Conservation (phyloP, 2,113 vertebrate species). For the Recurvirostra avosetta region DNA sequence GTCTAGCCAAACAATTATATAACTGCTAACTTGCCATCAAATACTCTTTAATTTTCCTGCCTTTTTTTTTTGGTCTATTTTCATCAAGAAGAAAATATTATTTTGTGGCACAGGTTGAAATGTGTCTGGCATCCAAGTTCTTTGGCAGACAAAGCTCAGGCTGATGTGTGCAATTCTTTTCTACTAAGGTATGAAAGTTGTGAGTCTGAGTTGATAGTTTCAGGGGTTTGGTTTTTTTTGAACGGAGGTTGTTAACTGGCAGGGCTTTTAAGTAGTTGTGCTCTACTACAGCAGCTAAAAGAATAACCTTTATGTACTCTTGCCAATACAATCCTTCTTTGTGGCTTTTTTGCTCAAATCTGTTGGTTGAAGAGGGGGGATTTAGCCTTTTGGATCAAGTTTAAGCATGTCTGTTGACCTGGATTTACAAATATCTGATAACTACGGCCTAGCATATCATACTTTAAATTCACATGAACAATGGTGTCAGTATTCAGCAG, state of each 20-base stretch:
- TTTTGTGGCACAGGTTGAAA: background rate
- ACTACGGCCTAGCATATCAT: background rate
- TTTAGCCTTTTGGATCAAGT: background rate
- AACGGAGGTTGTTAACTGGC: background rate
- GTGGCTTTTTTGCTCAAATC: background rate
- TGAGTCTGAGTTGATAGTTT: background rate
- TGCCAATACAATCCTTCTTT: background rate
- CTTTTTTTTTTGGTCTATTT: background rate
- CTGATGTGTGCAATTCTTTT: background rate
- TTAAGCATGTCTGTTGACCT: background rate
- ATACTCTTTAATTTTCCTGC: background rate
- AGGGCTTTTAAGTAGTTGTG: background rate
- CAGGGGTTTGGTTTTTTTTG: background rate
- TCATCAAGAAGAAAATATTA: background rate
- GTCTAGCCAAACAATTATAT: background rate
- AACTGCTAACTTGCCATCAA: background rate
- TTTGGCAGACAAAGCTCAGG: background rate
- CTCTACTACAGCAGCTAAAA: background rate
- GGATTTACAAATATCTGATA: background rate
- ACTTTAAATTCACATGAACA: background rate
- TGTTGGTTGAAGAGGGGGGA: background rate
- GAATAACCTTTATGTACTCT: background rate
- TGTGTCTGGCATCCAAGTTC: background rate
- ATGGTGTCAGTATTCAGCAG: background rate
- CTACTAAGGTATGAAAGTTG: background rate